Evolutionary conservation across 2,113 vertebrate species (phyloP).

Genomic region (Corvus cornix): DNA sequence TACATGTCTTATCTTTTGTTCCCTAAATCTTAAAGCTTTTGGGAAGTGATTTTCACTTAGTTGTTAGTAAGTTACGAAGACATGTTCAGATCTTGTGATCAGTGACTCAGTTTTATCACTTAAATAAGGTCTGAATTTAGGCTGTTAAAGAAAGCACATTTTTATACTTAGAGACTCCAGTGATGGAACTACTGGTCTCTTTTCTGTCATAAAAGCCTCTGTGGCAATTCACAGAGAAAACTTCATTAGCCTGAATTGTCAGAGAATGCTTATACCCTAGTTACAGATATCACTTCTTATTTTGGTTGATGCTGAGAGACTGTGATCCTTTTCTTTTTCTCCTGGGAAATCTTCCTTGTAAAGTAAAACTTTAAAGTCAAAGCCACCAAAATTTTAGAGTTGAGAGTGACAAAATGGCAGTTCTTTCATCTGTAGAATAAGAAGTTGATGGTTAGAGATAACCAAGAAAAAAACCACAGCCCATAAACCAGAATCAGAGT

Average conservation of each 20-base stretch:
- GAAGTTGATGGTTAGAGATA: not conserved
- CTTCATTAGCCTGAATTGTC: constrained; percentile 52
- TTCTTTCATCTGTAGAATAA: not conserved
- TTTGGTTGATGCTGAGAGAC: not conserved
- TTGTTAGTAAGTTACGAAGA: not conserved
- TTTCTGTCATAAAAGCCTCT: constrained; percentile 42
- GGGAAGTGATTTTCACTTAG: not conserved
- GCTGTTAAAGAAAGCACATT: not conserved
- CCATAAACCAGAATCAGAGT: not conserved
- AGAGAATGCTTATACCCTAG: constrained; percentile 24
- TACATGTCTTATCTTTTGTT: not conserved
- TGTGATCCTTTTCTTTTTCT: not conserved
- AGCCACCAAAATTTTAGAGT: not conserved
- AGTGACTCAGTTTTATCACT: not conserved
- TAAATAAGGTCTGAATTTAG: constrained; percentile 21
- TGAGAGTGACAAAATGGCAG: not conserved
- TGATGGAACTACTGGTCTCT: constrained; percentile 11
- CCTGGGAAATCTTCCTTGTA: not conserved
- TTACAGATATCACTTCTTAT: constrained; percentile 16
- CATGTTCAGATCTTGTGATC: not conserved
- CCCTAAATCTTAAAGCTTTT: not conserved
- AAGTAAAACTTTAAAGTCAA: constrained; percentile 11
- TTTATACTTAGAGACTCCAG: not conserved
- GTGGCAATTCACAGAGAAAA: constrained; percentile 39
- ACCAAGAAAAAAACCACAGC: not conserved